These are phyloP conservation scores for Saguinus midas DNA, from an alignment of 2,113 vertebrate species.

Conservation along the genomic window DNA sequence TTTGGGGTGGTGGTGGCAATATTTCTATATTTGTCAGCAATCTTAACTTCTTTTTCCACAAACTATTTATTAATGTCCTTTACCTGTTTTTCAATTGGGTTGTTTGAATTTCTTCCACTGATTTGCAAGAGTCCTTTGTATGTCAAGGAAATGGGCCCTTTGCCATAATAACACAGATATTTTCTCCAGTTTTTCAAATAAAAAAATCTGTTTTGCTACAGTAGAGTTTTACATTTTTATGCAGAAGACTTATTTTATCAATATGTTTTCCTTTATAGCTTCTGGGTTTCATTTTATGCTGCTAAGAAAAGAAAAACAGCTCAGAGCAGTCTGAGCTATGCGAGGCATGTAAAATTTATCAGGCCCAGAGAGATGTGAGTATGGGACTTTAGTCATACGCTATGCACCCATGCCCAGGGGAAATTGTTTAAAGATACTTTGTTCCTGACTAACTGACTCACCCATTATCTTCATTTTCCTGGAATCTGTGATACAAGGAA, in stretches of 20 bases:
- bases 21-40: background rate
- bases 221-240: background rate
- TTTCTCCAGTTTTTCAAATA: background rate
- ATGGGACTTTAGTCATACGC: too few relatives aligned
- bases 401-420: too few relatives aligned
- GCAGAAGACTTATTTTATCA: background rate
- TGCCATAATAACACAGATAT: background rate
- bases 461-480: too few relatives aligned
- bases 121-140: background rate
- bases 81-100: background rate
- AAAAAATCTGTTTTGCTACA: background rate
- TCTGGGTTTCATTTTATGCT: background rate
- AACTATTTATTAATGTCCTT: background rate
- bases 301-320: too few relatives aligned
- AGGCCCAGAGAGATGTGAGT: too few relatives aligned
- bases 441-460: too few relatives aligned
- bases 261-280: background rate
- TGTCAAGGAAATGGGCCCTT: background rate
- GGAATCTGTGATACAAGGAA: too few relatives aligned
- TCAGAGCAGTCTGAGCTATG: too few relatives aligned
- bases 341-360: too few relatives aligned
- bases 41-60: background rate
- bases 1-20: too few relatives aligned
- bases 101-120: background rate
- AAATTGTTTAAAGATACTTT: too few relatives aligned